A percentile compares a stretch with the other conserved stretches of the same genome.
Evolutionary conservation across 2,113 vertebrate species (phyloP).

Genomic region (Emydura subglobosa): DNA sequence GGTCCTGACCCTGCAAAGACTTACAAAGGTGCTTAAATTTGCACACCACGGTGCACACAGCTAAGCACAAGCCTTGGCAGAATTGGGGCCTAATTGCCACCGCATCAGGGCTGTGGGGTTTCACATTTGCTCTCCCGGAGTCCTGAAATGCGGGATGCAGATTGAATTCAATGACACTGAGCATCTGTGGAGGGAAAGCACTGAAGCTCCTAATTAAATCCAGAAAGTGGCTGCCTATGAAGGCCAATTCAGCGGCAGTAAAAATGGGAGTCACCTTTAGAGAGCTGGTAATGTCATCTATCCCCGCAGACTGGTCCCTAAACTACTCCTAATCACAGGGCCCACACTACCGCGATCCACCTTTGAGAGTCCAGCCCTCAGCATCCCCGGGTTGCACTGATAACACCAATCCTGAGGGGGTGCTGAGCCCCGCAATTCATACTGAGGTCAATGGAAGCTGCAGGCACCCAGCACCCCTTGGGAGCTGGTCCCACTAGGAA

Average conservation of each 20-base stretch:
- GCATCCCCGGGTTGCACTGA: background rate
- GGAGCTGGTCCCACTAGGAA: background rate
- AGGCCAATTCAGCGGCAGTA: background rate
- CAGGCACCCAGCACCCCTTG: background rate
- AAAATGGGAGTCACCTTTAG: slow-evolving; percentile 53
- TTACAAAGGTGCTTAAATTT: background rate
- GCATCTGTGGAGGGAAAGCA: background rate
- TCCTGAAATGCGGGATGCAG: background rate
- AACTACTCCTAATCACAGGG: background rate
- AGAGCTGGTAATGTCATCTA: background rate
- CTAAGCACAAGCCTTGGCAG: background rate
- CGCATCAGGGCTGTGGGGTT: background rate
- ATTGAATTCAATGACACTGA: background rate
- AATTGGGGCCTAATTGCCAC: background rate
- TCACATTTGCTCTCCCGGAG: background rate
- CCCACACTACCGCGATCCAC: background rate
- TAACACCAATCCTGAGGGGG: background rate
- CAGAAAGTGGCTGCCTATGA: background rate
- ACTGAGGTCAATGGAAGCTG: background rate
- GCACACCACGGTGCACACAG: background rate
- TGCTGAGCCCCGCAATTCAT: background rate
- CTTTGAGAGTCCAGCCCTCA: rapidly evolving
- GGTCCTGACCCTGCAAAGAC: background rate
- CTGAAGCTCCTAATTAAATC: background rate
- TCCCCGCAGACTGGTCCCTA: background rate